A percentile compares a stretch with the other conserved stretches of the same genome.
Evolutionary conservation across 2,888 invertebrate genomes (phyloP).

Genomic region (Apodemia mormo): DNA sequence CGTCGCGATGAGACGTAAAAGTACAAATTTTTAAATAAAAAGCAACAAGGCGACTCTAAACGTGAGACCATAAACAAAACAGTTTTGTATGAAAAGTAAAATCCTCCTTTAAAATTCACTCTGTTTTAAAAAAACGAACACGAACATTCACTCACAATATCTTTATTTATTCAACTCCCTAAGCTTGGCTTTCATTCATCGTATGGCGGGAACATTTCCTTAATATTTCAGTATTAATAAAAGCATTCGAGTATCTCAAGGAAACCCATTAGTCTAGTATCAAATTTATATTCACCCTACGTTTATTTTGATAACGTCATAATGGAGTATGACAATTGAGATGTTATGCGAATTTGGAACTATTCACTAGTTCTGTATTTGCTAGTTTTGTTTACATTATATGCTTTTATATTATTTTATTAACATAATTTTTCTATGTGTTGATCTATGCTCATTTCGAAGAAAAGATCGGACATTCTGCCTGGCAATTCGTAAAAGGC

Average conservation of each 20-base stretch:
- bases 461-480: too few relatives aligned
- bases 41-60: too few relatives aligned
- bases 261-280: slow-evolving; percentile 4
- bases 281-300: neutral
- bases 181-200: slow-evolving; percentile 3
- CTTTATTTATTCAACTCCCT: slow-evolving; percentile 6
- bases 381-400: too few relatives aligned
- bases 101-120: neutral
- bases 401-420: too few relatives aligned
- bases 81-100: neutral
- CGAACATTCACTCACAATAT: neutral
- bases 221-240: slow-evolving; percentile 23
- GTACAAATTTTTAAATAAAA: too few relatives aligned
- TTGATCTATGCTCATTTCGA: too few relatives aligned
- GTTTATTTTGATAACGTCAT: neutral
- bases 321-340: neutral
- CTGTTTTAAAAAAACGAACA: neutral
- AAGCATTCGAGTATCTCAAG: slow-evolving; percentile 13
- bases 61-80: neutral
- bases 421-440: too few relatives aligned
- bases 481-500: too few relatives aligned
- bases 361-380: neutral
- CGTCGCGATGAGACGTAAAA: too few relatives aligned
- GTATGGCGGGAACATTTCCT: slow-evolving; percentile 10
- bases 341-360: neutral